Percentiles rank a stretch among this genome's conserved stretches.
Conservation (phyloP, 2,113 vertebrate species). For the Syngnathus floridae region DNA sequence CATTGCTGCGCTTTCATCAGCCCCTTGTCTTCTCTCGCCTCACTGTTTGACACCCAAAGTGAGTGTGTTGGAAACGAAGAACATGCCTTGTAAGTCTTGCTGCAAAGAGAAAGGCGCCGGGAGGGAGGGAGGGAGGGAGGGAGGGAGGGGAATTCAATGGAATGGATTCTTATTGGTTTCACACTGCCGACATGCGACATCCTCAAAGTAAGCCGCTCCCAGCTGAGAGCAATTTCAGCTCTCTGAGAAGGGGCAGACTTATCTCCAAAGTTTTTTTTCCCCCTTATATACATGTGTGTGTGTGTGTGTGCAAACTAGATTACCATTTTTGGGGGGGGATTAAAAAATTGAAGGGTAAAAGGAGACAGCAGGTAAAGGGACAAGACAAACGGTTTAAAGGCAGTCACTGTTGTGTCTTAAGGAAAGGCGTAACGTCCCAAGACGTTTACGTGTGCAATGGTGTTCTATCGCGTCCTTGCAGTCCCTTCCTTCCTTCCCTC, state of each 20-base stretch:
- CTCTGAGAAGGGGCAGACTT: constrained; percentile 19
- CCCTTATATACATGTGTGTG: background rate
- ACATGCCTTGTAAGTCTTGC: constrained; percentile 14
- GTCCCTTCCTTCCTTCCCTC: constrained; percentile 12
- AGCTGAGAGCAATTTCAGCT: constrained; percentile 37
- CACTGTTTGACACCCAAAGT: constrained; percentile 11
- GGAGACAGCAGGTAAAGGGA: constrained; percentile 16
- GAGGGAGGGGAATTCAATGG: constrained; percentile 20
- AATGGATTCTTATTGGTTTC: constrained; percentile 22
- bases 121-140: background rate
- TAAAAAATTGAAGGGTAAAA: constrained; percentile 9
- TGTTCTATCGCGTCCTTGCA: constrained; percentile 33
- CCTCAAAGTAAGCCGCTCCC: constrained; percentile 23
- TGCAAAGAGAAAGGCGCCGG: constrained; percentile 7
- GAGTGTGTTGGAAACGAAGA: constrained; percentile 27
- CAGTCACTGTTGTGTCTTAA: background rate
- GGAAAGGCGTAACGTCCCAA: constrained; percentile 20
- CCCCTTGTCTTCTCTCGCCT: constrained; percentile 10
- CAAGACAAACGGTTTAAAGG: constrained; percentile 22
- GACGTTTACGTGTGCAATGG: constrained; percentile 11
- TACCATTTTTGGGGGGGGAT: constrained; percentile 13
- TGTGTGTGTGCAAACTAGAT: constrained; percentile 21
- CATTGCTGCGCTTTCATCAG: constrained; percentile 19
- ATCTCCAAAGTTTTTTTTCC: constrained; percentile 17
- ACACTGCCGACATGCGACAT: constrained; percentile 26